Conservation (phyloP, 1,140 invertebrate genomes). For the Oncopodura yosiiana region DNA sequence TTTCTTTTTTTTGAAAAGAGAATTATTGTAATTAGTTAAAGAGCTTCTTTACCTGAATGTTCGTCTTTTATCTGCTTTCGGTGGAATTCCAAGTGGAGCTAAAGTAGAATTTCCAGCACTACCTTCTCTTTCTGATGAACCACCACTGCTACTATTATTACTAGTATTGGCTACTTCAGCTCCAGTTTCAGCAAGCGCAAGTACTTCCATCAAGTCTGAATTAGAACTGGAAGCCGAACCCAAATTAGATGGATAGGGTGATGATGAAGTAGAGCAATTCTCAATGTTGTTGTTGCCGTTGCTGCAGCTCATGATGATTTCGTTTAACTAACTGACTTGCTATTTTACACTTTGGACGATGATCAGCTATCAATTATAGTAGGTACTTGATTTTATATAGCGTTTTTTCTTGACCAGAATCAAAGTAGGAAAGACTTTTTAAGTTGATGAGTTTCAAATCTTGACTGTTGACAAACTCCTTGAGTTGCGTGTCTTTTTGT, state of each 20-base stretch:
- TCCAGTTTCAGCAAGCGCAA: no score
- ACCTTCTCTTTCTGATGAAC: not conserved
- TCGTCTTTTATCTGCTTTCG: constrained; percentile 21
- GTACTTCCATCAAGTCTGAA: constrained; percentile 1
- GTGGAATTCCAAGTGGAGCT: constrained; percentile 20
- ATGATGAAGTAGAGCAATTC: not conserved
- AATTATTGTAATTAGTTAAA: not conserved
- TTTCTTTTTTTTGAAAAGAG: no score
- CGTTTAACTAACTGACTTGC: not conserved
- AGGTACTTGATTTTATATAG: no score
- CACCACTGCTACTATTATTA: constrained; percentile 1
- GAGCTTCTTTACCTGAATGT: constrained; percentile 23
- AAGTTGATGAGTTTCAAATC: no score
- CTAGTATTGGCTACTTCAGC: no score
- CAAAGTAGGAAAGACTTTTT: no score
- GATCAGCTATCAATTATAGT: not conserved
- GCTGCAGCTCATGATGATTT: constrained; percentile 3
- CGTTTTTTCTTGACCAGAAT: no score
- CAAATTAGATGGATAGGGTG: not conserved
- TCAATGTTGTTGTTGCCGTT: not conserved
- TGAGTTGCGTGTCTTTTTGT: no score
- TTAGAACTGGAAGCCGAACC: not conserved
- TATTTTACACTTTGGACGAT: not conserved
- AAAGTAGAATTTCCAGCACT: not conserved
- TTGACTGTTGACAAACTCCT: no score